Evolutionary conservation across 2,797 vertebrate species (phyloP).

Genomic region (Sphenopsis melanotis): DNA sequence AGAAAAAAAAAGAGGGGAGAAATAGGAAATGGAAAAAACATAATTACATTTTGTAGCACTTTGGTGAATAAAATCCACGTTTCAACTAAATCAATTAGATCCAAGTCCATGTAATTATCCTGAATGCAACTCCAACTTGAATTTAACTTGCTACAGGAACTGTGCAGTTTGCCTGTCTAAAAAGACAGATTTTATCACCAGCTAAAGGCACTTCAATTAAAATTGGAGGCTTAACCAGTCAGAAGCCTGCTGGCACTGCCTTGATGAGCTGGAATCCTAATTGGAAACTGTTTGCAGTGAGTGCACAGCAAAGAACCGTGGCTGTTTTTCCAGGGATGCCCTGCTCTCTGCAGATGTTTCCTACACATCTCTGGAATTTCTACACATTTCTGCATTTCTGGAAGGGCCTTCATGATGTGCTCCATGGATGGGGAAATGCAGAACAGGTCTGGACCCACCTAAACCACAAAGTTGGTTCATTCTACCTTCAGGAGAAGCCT

Average conservation of each 20-base stretch:
- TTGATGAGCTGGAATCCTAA: slow-evolving; percentile 5
- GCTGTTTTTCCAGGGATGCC: background rate
- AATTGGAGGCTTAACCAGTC: slow-evolving; percentile 14
- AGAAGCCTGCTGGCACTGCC: background rate
- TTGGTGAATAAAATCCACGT: background rate
- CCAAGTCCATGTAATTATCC: background rate
- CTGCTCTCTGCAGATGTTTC: background rate
- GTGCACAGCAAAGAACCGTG: background rate
- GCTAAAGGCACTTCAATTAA: slow-evolving; percentile 49
- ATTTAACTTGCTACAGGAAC: slow-evolving; percentile 12
- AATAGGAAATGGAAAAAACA: background rate
- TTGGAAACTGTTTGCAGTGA: slow-evolving; percentile 3
- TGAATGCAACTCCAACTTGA: slow-evolving; percentile 5
- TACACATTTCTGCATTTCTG: background rate
- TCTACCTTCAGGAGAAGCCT: background rate
- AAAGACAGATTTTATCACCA: slow-evolving; percentile 45
- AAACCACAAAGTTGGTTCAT: background rate
- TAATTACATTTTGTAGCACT: background rate
- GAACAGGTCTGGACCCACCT: background rate
- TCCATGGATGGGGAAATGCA: background rate
- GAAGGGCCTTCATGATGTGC: background rate
- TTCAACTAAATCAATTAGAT: slow-evolving; percentile 9
- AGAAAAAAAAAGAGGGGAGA: background rate
- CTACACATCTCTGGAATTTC: background rate
- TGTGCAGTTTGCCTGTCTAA: slow-evolving; percentile 19